Evolutionary conservation across 1,140 invertebrate genomes (phyloP).

Genomic region (Centruroides sculpturatus): DNA sequence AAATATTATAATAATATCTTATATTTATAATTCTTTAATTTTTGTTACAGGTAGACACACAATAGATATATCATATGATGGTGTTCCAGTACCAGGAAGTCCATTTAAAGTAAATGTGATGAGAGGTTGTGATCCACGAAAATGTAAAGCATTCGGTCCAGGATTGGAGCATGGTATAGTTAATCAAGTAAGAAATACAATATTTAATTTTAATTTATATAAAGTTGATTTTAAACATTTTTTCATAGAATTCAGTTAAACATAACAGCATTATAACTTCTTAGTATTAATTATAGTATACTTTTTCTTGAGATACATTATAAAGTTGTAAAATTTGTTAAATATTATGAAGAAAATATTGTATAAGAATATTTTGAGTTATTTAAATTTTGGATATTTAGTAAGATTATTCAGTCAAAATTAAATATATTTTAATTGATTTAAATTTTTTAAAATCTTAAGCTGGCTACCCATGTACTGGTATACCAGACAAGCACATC

Average conservation of each 20-base stretch:
- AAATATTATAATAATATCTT: not conserved
- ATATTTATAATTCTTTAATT: slow-evolving; percentile 7
- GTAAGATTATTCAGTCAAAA: no score
- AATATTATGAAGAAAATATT: not conserved
- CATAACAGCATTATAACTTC: no score
- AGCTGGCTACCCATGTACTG: no score
- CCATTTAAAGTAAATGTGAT: slow-evolving; percentile 68
- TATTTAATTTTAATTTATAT: no score
- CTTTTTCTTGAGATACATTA: no score
- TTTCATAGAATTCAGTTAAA: no score
- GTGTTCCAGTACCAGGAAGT: slow-evolving; percentile 61
- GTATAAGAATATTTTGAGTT: not conserved
- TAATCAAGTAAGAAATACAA: slow-evolving; percentile 33
- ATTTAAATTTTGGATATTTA: not conserved
- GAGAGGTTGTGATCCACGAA: slow-evolving; percentile 57
- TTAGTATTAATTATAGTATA: no score
- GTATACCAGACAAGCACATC: no score
- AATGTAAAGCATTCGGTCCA: slow-evolving; percentile 69
- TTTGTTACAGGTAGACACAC: slow-evolving; percentile 47
- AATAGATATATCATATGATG: slow-evolving; percentile 70
- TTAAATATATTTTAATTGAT: no score
- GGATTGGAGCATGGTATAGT: slow-evolving; percentile 65
- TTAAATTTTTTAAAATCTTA: no score
- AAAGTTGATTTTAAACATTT: no score
- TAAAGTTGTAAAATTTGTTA: not conserved